phyloP scores from a whole-genome alignment of 1,140 invertebrate species.

The Cardiocondyla obscurior region DNA sequence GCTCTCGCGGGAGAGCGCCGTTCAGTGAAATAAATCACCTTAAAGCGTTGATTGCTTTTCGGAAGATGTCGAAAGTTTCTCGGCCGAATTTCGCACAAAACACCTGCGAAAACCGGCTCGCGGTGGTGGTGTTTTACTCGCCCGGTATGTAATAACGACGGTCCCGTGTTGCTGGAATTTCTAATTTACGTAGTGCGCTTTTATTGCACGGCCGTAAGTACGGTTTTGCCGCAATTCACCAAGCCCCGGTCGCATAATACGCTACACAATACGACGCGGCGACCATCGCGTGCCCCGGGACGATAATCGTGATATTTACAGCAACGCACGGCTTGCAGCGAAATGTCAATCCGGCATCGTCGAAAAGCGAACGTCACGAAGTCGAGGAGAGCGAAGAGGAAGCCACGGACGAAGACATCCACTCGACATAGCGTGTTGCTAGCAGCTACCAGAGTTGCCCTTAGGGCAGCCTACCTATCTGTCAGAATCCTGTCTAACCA shows the following conservation, averaged over 20 bases:
- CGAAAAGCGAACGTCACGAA: constrained; percentile 29
- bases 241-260: constrained; percentile 25
- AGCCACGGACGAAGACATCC: constrained; percentile 58
- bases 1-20: not conserved
- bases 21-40: constrained; percentile 16
- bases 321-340: constrained; percentile 16
- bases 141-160: constrained; percentile 21
- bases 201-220: constrained; percentile 19
- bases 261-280: constrained; percentile 4
- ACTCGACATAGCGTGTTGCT: constrained; percentile 76
- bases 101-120: not conserved
- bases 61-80: constrained; percentile 4
- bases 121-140: not conserved
- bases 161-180: constrained; percentile 24
- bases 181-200: constrained; percentile 26
- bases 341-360: constrained; percentile 50
- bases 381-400: constrained; percentile 56
- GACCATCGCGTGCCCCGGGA: constrained; percentile 38
- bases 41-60: constrained; percentile 21
- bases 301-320: constrained; percentile 51
- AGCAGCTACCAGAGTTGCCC: constrained; percentile 76
- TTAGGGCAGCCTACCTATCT: constrained; percentile 72
- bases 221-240: constrained; percentile 10
- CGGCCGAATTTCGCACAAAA: constrained; percentile 9
- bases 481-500: constrained; percentile 70